phyloP scores from a whole-genome alignment of 2,888 invertebrate species.

The Megaustenia siamemsis region DNA sequence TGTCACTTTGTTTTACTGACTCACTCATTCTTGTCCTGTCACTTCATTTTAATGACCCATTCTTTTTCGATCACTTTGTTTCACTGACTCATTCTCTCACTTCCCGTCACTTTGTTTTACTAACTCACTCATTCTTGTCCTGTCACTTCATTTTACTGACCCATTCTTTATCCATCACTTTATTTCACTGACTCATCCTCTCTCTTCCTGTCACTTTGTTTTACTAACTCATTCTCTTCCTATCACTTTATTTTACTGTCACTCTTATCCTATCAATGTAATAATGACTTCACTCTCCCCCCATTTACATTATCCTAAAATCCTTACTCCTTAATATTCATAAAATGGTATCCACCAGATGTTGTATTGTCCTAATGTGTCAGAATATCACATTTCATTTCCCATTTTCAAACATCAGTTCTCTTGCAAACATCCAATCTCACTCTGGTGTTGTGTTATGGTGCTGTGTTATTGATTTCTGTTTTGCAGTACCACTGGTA shows the following conservation, averaged over 20 bases:
- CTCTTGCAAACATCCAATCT: too few species aligned
- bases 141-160: neutral
- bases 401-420: too few species aligned
- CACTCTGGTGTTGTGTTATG: too few species aligned
- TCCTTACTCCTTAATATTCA: too few species aligned
- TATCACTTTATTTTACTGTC: constrained; percentile 32
- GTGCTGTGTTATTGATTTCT: too few species aligned
- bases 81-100: constrained; percentile 28
- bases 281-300: too few species aligned
- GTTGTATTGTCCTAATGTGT: too few species aligned
- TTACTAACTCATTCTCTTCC: constrained; percentile 29
- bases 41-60: constrained; percentile 9
- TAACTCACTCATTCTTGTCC: neutral
- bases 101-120: neutral
- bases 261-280: neutral
- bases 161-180: neutral
- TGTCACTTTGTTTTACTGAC: neutral
- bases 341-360: too few species aligned
- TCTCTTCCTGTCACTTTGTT: neutral
- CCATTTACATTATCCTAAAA: too few species aligned
- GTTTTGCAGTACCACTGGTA: too few species aligned
- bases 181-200: too few species aligned
- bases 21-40: neutral
- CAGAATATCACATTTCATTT: too few species aligned
- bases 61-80: constrained; percentile 34